Evolutionary conservation across 2,888 invertebrate species (phyloP).

Genomic region (Bedellia somnulentella): DNA sequence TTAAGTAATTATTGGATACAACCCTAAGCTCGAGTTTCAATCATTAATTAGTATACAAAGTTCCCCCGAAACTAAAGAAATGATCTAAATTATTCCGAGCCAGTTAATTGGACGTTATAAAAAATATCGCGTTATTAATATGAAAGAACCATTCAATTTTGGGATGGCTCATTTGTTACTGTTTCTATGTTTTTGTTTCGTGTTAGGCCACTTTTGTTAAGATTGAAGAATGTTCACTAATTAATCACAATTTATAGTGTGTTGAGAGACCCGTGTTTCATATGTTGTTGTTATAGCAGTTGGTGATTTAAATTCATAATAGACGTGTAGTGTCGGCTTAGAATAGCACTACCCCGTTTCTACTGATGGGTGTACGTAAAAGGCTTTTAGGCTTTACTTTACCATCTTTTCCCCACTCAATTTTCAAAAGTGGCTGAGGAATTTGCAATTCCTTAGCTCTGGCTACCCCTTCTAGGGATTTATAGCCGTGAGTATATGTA

Average conservation of each 20-base stretch:
- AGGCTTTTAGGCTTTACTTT: too few species aligned
- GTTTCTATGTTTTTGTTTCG: conserved; percentile 27
- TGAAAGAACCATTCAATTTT: conserved; percentile 38
- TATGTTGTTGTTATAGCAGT: too few species aligned
- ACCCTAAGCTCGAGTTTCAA: conserved; percentile 31
- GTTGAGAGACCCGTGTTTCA: too few species aligned
- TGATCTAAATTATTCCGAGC: conserved; percentile 34
- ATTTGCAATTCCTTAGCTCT: not conserved
- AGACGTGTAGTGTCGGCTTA: too few species aligned
- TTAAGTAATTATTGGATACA: too few species aligned
- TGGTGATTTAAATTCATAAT: too few species aligned
- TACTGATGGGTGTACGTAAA: too few species aligned
- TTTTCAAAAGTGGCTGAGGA: too few species aligned
- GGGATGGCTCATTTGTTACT: conserved; percentile 38
- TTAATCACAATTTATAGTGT: too few species aligned
- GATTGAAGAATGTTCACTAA: too few species aligned
- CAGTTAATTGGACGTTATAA: conserved; percentile 53
- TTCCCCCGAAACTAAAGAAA: conserved; percentile 38
- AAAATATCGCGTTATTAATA: conserved; percentile 38
- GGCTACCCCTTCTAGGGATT: not conserved
- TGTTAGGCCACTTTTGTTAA: conserved; percentile 10
- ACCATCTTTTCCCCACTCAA: too few species aligned
- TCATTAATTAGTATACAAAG: conserved; percentile 52
- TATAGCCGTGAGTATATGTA: not conserved
- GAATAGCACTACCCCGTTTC: too few species aligned